Conservation (phyloP, 2,113 vertebrate genomes). For the Ophthalmolycus amberensis region DNA sequence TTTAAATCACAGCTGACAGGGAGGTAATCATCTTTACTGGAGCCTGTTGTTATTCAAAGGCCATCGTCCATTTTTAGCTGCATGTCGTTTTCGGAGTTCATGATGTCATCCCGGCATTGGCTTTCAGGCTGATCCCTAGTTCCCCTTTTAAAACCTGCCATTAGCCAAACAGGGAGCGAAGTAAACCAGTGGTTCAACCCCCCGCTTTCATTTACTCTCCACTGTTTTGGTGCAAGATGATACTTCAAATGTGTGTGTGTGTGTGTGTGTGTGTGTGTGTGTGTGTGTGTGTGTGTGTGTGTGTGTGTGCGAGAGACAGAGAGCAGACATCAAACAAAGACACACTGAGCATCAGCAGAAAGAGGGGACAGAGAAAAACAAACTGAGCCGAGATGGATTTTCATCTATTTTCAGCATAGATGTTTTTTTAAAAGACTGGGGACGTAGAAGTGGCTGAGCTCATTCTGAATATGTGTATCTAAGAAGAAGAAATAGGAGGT, state of each 20-base stretch:
- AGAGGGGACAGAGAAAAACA: slow-evolving; percentile 31
- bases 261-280: no score
- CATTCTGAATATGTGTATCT: slow-evolving; percentile 14
- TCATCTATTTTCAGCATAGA: slow-evolving; percentile 10
- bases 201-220: slow-evolving; percentile 25
- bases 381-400: slow-evolving; percentile 28
- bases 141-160: slow-evolving; percentile 60
- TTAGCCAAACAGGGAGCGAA: slow-evolving; percentile 43
- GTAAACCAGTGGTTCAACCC: slow-evolving; percentile 44
- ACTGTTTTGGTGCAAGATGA: slow-evolving; percentile 31
- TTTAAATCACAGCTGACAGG: slow-evolving; percentile 46
- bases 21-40: slow-evolving; percentile 55
- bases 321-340: slow-evolving; percentile 4
- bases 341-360: slow-evolving; percentile 16
- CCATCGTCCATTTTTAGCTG: slow-evolving; percentile 58
- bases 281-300: neutral
- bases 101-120: slow-evolving; percentile 58
- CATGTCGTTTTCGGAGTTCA: slow-evolving; percentile 26
- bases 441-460: slow-evolving; percentile 18
- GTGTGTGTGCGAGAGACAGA: slow-evolving; percentile 6
- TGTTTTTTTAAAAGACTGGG: slow-evolving; percentile 1
- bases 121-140: slow-evolving; percentile 29
- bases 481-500: neutral
- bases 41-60: slow-evolving; percentile 65
- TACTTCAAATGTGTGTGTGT: neutral